A percentile compares a stretch with the other conserved stretches of the same genome.
phyloP scores from a whole-genome alignment of 2,797 vertebrate genomes.

The Argentina silus region DNA sequence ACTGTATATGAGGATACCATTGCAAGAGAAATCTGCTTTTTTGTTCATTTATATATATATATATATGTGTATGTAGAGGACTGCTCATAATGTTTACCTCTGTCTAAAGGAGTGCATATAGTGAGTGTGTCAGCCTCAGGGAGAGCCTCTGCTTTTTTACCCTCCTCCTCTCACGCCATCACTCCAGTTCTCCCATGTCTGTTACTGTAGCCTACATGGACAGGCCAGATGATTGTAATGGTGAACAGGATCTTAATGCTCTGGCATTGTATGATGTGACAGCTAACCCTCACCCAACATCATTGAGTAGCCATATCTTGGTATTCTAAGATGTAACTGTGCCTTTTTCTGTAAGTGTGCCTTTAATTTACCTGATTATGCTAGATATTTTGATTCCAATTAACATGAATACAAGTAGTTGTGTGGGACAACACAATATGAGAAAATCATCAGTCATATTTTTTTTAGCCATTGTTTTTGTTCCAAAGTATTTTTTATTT shows the following conservation, averaged over 20 bases:
- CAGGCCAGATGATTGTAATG: background rate
- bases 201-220: constrained; percentile 7
- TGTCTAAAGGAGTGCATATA: constrained; percentile 5
- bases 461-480: no score
- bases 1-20: constrained; percentile 35
- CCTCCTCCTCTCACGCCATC: background rate
- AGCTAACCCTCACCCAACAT: background rate
- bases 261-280: background rate
- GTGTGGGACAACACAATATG: background rate
- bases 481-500: no score
- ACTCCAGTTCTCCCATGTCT: background rate
- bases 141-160: background rate
- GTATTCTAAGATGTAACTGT: no score
- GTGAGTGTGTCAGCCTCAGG: constrained; percentile 6
- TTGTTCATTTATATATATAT: constrained; percentile 2
- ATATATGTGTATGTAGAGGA: no score
- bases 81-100: constrained; percentile 44
- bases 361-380: background rate
- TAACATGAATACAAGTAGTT: no score
- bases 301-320: background rate
- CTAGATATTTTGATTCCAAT: background rate
- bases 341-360: background rate
- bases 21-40: constrained; percentile 31
- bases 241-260: background rate
- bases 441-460: background rate